These are phyloP conservation scores for Euwallacea similis DNA, from an alignment of 1,140 invertebrate species.

Conservation along the genomic window DNA sequence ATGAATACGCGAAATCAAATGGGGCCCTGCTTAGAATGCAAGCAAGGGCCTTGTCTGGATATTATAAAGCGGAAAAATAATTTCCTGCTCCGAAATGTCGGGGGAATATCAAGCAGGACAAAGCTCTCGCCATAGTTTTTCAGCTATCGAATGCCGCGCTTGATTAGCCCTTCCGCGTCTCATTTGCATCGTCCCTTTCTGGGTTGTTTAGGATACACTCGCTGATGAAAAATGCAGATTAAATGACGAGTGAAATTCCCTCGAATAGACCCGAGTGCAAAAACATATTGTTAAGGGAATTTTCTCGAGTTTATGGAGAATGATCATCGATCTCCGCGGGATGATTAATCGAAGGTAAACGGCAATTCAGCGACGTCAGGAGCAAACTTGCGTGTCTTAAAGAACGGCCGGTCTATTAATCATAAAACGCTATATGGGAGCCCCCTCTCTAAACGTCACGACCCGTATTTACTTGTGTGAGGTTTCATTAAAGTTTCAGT, in stretches of 20 bases:
- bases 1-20: slow-evolving; percentile 43
- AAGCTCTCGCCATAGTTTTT: slow-evolving; percentile 34
- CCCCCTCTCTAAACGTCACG: no score
- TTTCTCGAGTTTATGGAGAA: slow-evolving; percentile 24
- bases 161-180: not conserved
- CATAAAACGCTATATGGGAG: slow-evolving; percentile 17
- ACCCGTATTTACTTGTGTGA: no score
- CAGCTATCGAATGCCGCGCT: not conserved
- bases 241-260: slow-evolving; percentile 28
- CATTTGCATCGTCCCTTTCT: not conserved
- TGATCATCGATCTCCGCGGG: slow-evolving; percentile 26
- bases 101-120: slow-evolving; percentile 48
- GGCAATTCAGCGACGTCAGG: slow-evolving; percentile 42
- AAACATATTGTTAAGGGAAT: slow-evolving; percentile 26
- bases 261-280: slow-evolving; percentile 3
- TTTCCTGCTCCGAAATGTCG: slow-evolving; percentile 48
- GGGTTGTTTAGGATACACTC: not conserved
- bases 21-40: slow-evolving; percentile 47
- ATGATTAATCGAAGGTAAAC: slow-evolving; percentile 45
- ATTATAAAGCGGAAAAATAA: slow-evolving; percentile 53
- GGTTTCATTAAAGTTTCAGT: no score
- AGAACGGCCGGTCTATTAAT: slow-evolving; percentile 37
- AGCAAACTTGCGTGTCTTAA: slow-evolving; percentile 43
- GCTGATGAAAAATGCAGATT: slow-evolving; percentile 20
- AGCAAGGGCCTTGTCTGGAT: slow-evolving; percentile 45